Percentiles rank a stretch among this genome's conserved stretches.
Evolutionary conservation across 2,113 vertebrate genomes (phyloP).

Genomic region (Nerophis ophidion): DNA sequence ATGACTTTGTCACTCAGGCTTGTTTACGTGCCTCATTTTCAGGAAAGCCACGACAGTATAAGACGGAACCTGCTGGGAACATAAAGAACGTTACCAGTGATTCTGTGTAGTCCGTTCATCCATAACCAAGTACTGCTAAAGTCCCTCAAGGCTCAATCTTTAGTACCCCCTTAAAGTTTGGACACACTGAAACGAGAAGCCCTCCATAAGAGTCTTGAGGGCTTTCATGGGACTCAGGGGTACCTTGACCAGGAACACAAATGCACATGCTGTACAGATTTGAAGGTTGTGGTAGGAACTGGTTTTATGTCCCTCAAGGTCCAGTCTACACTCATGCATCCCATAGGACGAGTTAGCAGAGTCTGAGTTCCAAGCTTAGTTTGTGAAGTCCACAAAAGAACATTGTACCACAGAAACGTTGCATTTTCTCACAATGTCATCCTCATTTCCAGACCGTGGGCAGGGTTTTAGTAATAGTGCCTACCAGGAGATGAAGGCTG

Average conservation of each 20-base stretch:
- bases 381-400: too few relatives aligned
- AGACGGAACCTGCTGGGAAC: constrained; percentile 4
- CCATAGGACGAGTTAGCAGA: background rate
- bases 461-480: constrained; percentile 65
- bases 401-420: too few relatives aligned
- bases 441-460: constrained; percentile 33
- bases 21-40: constrained; percentile 24
- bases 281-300: background rate
- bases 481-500: constrained; percentile 85
- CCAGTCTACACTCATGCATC: background rate
- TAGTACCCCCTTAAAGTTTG: background rate
- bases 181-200: background rate
- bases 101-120: background rate
- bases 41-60: background rate
- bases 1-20: constrained; percentile 27
- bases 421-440: background rate
- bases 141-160: background rate
- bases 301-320: too few relatives aligned
- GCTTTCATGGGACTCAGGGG: background rate
- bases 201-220: background rate
- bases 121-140: background rate
- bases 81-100: background rate
- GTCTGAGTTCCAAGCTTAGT: too few relatives aligned
- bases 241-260: background rate
- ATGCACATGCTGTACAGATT: background rate